Base-by-base conservation (phyloP, 2,888 invertebrate species). In the Scotopteryx bipunctaria region DNA sequence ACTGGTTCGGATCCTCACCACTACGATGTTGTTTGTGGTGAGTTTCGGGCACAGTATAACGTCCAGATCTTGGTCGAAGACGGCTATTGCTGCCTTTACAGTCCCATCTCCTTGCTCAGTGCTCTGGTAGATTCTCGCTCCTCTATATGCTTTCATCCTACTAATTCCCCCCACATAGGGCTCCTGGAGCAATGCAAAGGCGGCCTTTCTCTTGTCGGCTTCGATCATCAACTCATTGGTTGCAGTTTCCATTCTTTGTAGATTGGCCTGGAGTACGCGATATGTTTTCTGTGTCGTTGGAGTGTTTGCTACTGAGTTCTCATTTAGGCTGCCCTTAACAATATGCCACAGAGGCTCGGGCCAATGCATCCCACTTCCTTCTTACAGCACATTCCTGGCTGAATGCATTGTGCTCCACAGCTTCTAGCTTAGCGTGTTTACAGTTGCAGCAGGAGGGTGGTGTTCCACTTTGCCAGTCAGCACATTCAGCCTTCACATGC, bases 401-500 rank as follows among this genome's bases (percentile, higher is more conserved):
- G 17, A 35, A 35, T 3, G 15, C 9, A 4, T 14, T 17, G 19
- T 35, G 16, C 4, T 1, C 16, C 1, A 9, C 0, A 2, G 17
- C 5, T 0, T 35, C 35, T 0, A 17, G n/a, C 5, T 52, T 17
- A 0, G 35, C 35, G n/a, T 16, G 17, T 1, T 13, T 31, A 6
- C 14, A 13, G 31, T 8, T 66, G 19, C 27, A 27, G 15, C 38
- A 33, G 0, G n/a, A 1, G 0, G 40, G 44, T 4, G 23, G 2
- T n/a, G 19, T 19, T 5, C 19, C 44, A 2, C 33, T 27, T 2
- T 11, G 25, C 38, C 38, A 50, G 5, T 37, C 38, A 0, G 3
- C 27, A 16, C 44, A 50, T 0, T 38, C 16, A 4, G 31, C 4
- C 25, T 16, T 54, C 14, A 44, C 8, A 19, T 54, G 54, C 0